Base-by-base conservation (phyloP, 2,888 invertebrate species). In the Macrophya alboannulata region DNA sequence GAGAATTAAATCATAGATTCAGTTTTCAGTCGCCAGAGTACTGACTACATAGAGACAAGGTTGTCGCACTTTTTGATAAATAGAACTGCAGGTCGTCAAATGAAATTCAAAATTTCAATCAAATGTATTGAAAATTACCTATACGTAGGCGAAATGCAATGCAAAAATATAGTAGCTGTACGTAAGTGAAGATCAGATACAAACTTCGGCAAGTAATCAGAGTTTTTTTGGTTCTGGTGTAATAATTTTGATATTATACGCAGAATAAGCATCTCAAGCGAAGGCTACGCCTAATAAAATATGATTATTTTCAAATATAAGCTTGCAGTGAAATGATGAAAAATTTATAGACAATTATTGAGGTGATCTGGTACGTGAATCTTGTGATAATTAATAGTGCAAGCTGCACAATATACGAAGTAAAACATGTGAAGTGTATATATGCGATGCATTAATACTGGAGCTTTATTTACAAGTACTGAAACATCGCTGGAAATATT, bases 21-120 rank as follows among this genome's bases (percentile, higher is more conserved):
- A 17, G 51, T 48, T 4, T 77, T 48, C 48, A 55, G 55, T 17
- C 25, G n/a, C 17, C 1, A 43, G 15, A 77, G 9, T 43, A 43
- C 40, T 40, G 10, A 59, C 17, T 17, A 77, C 48, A 62, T 62
- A 81, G 81, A 81, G 81, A 81, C 81, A 81, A 81, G 81, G 81
- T 81, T 81, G 81, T 81, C 81, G 81, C 25, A 62, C 40, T 62
- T 62, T 81, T 25, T 59, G 21, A 43, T 12, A 21, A 51, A 81
- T 0, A 81, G 43, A 31, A 37, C 37, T 31, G 21, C n/a, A n/a
- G n/a, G 10, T 37, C 9, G n/a, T 76, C 45, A 9, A 72, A 72
- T 15, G n/a, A 48, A 25, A 74, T 10, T 45, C 12, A 37, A 68
- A 37, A 8, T 15, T 37, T 37, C 2, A 37, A 12, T 25, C 37